Evolutionary conservation across 2,113 vertebrate species (phyloP), one percentile per base, ranked within the genome.

Genomic region (Tinamus guttatus): DNA sequence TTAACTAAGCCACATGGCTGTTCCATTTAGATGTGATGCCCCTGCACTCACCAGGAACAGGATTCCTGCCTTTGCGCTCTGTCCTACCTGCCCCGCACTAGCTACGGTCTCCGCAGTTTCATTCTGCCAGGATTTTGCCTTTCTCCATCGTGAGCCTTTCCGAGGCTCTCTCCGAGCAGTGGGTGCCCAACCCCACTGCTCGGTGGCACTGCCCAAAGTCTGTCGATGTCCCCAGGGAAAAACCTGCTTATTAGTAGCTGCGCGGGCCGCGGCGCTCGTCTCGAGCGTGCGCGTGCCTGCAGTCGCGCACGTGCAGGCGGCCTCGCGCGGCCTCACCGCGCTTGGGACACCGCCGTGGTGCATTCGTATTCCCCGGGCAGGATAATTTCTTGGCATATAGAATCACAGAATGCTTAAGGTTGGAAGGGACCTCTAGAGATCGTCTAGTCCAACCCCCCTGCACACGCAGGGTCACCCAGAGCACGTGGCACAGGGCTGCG

Each of bases 191-290:
- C 0, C 32, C n/a, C n/a, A 11, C 3, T 22, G 9, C 52, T 52
- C 32, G 27, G 52, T 32, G 25, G 25, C 15, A 36, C 25, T 27
- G 16, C 21, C 20, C 36, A 27, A 81, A 67, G 51, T 17, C 54
- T 58, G n/a, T 40, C 10, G 28, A 41, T 49, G 34, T 45, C 32
- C 62, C 68, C 62, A 19, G 9, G 45, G 32, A 60, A n/a, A 28
- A 82, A 81, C 0, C 0, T 58, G 30, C 43, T 67, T 1, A 1
- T 59, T 43, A 24, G 28, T 34, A 34, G 34, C 24, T 34, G 8
- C 24, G 36, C 12, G 36, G 59, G 36, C 28, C 34, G 30, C 5
- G 6, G 41, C 1, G 0, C 19, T 10, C 3, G 3, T 7, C 40
- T 49, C 34, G 28, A 19, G 47, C n/a, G 9, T 19, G 7, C 34